Evolutionary conservation across 2,797 vertebrate genomes (phyloP).

Genomic region (Acestrorhynchus altus): DNA sequence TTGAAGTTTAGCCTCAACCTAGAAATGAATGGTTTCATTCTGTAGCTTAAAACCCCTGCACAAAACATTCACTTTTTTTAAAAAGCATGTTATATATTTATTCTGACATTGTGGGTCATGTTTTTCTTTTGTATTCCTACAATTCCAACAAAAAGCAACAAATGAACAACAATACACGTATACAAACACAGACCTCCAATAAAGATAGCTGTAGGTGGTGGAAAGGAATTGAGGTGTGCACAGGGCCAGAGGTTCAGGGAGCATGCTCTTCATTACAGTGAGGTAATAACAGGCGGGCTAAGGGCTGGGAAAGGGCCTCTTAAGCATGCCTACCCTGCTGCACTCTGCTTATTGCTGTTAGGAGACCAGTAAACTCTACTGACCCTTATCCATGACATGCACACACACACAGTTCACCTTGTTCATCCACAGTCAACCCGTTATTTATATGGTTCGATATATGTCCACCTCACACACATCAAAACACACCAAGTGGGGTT

Average conservation of each 20-base stretch:
- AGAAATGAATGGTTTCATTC: too few species aligned
- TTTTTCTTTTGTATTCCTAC: not conserved
- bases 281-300: conserved; percentile 27
- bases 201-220: not conserved
- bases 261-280: conserved; percentile 16
- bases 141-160: conserved; percentile 26
- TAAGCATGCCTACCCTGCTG: conserved; percentile 22
- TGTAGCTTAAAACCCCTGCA: not conserved
- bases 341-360: conserved; percentile 32
- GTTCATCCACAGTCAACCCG: conserved; percentile 19
- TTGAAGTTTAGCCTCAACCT: too few species aligned
- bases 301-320: conserved; percentile 20
- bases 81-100: not conserved
- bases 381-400: conserved; percentile 15
- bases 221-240: conserved; percentile 6
- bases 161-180: not conserved
- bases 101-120: not conserved
- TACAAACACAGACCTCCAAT: not conserved
- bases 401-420: conserved; percentile 18
- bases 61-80: not conserved
- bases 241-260: conserved; percentile 2
- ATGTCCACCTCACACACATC: conserved; percentile 38
- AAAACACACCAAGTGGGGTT: conserved; percentile 18
- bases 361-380: conserved; percentile 36
- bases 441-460: conserved; percentile 46